Evolutionary conservation across 2,797 vertebrate species (phyloP).

Genomic region (Schizopygopsis pylzovi): DNA sequence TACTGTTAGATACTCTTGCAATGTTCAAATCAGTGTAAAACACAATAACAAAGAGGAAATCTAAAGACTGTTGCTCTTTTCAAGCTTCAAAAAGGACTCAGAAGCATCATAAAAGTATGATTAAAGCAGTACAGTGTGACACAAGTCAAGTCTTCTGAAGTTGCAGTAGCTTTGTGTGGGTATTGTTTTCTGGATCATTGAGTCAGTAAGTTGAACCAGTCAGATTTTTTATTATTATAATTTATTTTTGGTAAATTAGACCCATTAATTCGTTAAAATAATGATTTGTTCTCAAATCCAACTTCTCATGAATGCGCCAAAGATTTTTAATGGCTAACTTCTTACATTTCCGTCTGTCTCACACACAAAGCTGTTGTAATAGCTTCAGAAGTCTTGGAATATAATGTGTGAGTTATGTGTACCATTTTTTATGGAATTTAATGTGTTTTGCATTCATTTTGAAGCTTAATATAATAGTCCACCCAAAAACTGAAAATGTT

Average conservation of each 20-base stretch:
- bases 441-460: not conserved
- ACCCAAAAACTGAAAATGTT: not conserved
- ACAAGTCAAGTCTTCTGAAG: not conserved
- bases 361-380: not conserved
- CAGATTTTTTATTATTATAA: no score
- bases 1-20: not conserved
- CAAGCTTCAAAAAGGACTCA: not conserved
- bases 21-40: not conserved
- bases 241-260: not conserved
- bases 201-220: not conserved
- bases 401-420: not conserved
- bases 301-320: not conserved
- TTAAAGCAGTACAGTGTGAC: not conserved
- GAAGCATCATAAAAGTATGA: not conserved
- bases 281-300: not conserved
- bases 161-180: not conserved
- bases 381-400: not conserved
- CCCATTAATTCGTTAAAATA: not conserved
- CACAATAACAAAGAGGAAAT: constrained; percentile 2
- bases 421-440: not conserved
- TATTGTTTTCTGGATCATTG: not conserved
- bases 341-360: not conserved
- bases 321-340: no score
- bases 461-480: not conserved
- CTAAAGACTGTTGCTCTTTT: not conserved